phyloP scores from a whole-genome alignment of 2,888 invertebrate genomes.

The Noctuana brunneofusca region DNA sequence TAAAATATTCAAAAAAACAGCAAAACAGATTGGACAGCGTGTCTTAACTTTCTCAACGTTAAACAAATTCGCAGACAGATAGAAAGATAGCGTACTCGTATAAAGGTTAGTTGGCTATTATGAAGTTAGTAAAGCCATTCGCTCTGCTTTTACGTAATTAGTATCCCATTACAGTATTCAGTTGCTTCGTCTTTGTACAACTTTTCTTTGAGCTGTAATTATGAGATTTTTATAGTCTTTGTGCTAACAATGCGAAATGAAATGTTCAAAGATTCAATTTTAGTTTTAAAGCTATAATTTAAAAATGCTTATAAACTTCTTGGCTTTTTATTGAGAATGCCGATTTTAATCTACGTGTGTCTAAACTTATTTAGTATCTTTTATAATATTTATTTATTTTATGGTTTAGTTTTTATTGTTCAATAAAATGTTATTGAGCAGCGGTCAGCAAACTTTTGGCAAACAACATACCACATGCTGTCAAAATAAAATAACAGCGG shows the following conservation, averaged over 20 bases:
- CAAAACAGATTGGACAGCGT: neutral
- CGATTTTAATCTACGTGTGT: too few species aligned
- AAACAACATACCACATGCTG: too few species aligned
- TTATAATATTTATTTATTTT: too few species aligned
- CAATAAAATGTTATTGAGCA: too few species aligned
- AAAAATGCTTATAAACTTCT: neutral
- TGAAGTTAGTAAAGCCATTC: slow-evolving; percentile 14
- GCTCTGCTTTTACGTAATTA: slow-evolving; percentile 28
- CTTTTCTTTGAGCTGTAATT: neutral
- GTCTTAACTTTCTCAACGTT: neutral
- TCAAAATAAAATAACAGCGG: too few species aligned
- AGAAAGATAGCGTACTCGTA: neutral
- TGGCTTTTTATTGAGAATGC: too few species aligned
- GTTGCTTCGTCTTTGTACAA: slow-evolving; percentile 14
- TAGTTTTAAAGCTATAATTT: neutral
- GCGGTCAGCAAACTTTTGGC: too few species aligned
- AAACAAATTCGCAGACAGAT: neutral
- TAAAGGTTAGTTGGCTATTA: slow-evolving; percentile 23
- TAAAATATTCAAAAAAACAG: too few species aligned
- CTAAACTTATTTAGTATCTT: too few species aligned
- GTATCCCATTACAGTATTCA: slow-evolving; percentile 27
- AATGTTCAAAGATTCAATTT: neutral
- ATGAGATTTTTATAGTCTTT: neutral
- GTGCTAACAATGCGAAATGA: neutral
- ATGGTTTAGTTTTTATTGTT: too few species aligned